Percentiles rank a stretch among this genome's conserved stretches.
These are phyloP conservation scores for Danaus plexippus DNA, from an alignment of 1,140 invertebrate species.

Conservation along the genomic window DNA sequence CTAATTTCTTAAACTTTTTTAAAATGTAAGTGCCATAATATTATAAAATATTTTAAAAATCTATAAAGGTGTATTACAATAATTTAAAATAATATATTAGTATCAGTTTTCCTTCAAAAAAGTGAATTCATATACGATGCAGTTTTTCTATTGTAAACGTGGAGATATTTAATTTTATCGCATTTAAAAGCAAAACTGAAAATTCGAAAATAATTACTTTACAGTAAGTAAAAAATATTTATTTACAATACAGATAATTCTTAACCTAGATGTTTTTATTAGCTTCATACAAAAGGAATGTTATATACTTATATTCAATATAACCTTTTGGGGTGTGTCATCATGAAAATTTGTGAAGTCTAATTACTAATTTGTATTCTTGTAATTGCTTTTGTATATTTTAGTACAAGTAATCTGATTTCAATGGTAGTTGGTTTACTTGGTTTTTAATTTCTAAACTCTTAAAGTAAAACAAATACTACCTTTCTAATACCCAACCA, in stretches of 20 bases:
- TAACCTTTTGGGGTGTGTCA: too few relatives aligned
- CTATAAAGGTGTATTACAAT: not conserved
- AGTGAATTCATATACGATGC: constrained; percentile 11
- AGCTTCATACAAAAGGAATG: too few relatives aligned
- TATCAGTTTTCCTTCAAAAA: not conserved
- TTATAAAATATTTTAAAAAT: not conserved
- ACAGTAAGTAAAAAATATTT: constrained; percentile 12
- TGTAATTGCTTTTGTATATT: too few relatives aligned
- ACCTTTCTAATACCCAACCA: too few relatives aligned
- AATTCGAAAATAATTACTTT: not conserved
- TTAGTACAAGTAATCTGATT: too few relatives aligned
- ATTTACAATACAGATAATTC: not conserved
- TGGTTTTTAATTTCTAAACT: too few relatives aligned
- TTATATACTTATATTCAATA: too few relatives aligned
- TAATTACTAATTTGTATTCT: too few relatives aligned
- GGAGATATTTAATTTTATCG: constrained; percentile 9
- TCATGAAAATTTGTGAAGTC: too few relatives aligned
- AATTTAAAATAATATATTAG: not conserved
- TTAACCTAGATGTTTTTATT: too few relatives aligned
- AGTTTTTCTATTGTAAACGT: constrained; percentile 20
- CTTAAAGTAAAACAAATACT: too few relatives aligned
- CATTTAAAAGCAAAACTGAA: not conserved
- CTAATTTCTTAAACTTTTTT: constrained; percentile 1
- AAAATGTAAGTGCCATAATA: constrained; percentile 3
- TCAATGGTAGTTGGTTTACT: too few relatives aligned